A percentile compares a stretch with the other conserved stretches of the same genome.
phyloP scores from a whole-genome alignment of 1,140 invertebrate species.

The Contarinia nasturtii region DNA sequence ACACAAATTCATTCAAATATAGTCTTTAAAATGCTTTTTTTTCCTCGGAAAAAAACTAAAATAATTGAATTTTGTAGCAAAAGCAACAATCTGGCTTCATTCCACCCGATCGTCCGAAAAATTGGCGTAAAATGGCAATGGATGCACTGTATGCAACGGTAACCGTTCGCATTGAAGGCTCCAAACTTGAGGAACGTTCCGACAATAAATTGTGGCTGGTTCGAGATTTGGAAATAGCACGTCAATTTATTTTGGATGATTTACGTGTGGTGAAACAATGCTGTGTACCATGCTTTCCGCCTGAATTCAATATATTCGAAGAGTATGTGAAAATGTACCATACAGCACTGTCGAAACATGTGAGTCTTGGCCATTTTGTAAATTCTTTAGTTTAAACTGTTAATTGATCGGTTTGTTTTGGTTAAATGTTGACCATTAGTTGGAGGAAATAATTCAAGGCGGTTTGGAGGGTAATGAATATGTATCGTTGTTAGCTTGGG shows the following conservation, averaged over 20 bases:
- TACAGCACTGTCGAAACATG: slow-evolving; percentile 62
- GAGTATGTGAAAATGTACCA: slow-evolving; percentile 92
- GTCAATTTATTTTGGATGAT: slow-evolving; percentile 79
- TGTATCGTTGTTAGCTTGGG: slow-evolving; percentile 80
- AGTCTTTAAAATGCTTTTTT: too few species aligned
- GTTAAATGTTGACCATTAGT: slow-evolving; percentile 28
- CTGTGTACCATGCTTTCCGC: slow-evolving; percentile 88
- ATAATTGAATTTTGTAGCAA: too few species aligned
- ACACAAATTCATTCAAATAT: too few species aligned
- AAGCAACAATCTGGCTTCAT: slow-evolving; percentile 71
- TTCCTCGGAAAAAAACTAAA: too few species aligned
- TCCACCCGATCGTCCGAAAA: slow-evolving; percentile 82
- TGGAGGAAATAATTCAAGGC: slow-evolving; percentile 69
- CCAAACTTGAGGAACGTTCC: slow-evolving; percentile 75
- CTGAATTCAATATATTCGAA: slow-evolving; percentile 83
- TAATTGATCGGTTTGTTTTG: slow-evolving; percentile 2
- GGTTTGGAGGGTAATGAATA: slow-evolving; percentile 92
- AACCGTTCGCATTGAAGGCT: slow-evolving; percentile 64
- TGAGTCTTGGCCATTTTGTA: slow-evolving; percentile 26
- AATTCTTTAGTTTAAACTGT: too few species aligned
- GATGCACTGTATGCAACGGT: slow-evolving; percentile 71
- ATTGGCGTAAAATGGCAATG: slow-evolving; percentile 76
- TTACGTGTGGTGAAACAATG: slow-evolving; percentile 80
- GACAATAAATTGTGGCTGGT: slow-evolving; percentile 96
- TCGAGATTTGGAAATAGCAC: slow-evolving; percentile 48